phyloP scores from a whole-genome alignment of 1,140 invertebrate genomes.

The Trachelipus rathkii region DNA sequence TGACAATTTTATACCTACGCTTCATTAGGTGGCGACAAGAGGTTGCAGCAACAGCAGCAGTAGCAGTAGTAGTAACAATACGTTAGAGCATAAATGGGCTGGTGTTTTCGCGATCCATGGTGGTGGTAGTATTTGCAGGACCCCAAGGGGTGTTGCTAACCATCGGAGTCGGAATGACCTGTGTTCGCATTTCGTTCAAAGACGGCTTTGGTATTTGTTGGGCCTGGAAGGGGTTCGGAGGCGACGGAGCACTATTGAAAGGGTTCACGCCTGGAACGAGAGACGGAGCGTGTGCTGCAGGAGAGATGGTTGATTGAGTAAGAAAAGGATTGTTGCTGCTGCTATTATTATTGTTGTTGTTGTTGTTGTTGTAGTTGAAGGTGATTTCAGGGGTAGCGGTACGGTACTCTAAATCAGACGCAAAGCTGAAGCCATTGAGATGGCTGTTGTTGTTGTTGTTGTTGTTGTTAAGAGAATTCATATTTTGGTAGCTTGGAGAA shows the following conservation, averaged over 20 bases:
- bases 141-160: neutral
- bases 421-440: neutral
- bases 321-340: neutral
- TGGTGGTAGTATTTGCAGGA: neutral
- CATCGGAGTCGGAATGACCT: neutral
- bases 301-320: neutral
- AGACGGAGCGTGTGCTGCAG: neutral
- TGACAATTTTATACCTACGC: no score
- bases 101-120: neutral
- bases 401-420: neutral
- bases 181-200: neutral
- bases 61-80: no score
- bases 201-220: neutral
- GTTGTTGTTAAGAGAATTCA: conserved; percentile 4
- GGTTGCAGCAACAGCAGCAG: no score
- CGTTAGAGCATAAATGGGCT: neutral
- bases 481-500: conserved; percentile 12
- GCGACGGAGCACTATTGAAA: neutral
- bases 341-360: neutral
- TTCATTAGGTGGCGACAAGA: no score
- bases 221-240: neutral
- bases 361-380: neutral
- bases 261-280: conserved; percentile 1
- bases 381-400: neutral
- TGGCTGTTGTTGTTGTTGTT: conserved; percentile 10